Conservation (phyloP, 2,888 invertebrate genomes). For the Eugnorisma glareosa region DNA sequence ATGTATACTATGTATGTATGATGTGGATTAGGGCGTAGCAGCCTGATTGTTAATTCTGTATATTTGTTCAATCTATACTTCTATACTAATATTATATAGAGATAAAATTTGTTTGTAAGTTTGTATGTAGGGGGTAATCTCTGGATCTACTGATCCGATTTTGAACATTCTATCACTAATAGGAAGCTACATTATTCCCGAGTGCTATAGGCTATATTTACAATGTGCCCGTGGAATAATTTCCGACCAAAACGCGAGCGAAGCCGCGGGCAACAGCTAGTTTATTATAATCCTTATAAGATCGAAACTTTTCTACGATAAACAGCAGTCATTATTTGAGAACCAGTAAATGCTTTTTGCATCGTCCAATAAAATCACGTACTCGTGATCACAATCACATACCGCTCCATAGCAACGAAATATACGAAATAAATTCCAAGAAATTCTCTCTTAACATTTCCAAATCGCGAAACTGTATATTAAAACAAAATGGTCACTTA, state of each 20-base stretch:
- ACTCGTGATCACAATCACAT: slow-evolving; percentile 27
- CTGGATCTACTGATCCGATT: no score
- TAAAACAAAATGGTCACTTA: slow-evolving; percentile 64
- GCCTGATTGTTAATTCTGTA: not conserved
- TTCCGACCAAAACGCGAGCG: no score
- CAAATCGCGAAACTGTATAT: slow-evolving; percentile 61
- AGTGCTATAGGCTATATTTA: no score
- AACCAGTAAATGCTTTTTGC: slow-evolving; percentile 17
- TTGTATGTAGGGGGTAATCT: no score
- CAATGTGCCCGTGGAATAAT: no score
- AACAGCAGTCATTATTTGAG: not conserved
- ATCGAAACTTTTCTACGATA: not conserved
- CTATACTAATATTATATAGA: no score
- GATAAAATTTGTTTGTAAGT: no score
- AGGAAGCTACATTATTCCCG: no score
- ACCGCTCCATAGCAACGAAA: slow-evolving; percentile 37
- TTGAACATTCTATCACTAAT: no score
- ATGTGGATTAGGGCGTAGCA: no score
- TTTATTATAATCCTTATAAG: not conserved
- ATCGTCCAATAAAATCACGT: slow-evolving; percentile 14
- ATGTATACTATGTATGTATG: no score
- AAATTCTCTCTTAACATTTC: slow-evolving; percentile 52
- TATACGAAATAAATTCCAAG: slow-evolving; percentile 48
- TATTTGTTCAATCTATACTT: not conserved
- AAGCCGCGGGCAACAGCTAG: no score